Evolutionary conservation across 1,140 invertebrate genomes (phyloP).

Genomic region (Lepidurus arcticus): DNA sequence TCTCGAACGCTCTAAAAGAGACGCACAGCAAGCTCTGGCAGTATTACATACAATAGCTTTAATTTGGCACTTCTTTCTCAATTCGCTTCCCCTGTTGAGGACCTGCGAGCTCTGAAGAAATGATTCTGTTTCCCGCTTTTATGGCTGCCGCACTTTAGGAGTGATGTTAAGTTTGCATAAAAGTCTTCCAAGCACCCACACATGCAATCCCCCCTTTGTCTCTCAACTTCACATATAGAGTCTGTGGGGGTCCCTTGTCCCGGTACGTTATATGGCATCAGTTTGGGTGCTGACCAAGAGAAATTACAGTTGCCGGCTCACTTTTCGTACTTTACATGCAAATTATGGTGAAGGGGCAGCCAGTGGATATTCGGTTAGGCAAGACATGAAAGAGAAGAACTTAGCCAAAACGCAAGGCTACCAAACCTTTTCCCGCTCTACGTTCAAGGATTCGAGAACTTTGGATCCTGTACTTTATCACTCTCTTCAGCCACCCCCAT

Average conservation of each 20-base stretch:
- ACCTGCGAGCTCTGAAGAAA: neutral
- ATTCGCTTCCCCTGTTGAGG: neutral
- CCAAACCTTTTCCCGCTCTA: neutral
- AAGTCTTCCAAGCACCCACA: neutral
- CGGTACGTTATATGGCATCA: neutral
- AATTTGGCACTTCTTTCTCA: constrained; percentile 3
- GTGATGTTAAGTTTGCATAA: neutral
- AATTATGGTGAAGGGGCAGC: neutral
- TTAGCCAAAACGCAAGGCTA: neutral
- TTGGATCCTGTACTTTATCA: neutral
- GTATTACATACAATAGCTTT: neutral
- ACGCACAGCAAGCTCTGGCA: neutral
- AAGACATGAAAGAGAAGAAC: neutral
- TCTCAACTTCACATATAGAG: neutral
- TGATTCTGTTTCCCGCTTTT: neutral
- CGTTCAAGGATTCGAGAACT: too few relatives aligned
- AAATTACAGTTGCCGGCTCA: neutral
- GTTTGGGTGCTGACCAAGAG: constrained; percentile 10
- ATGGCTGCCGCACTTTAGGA: neutral
- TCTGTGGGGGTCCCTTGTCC: neutral
- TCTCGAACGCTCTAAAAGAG: neutral
- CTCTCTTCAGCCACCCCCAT: neutral
- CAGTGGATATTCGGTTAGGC: neutral
- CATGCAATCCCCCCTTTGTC: neutral
- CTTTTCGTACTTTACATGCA: constrained; percentile 2